Percentiles rank a stretch among this genome's conserved stretches.
phyloP scores from a whole-genome alignment of 2,888 invertebrate species.

The Tenthredo notha region DNA sequence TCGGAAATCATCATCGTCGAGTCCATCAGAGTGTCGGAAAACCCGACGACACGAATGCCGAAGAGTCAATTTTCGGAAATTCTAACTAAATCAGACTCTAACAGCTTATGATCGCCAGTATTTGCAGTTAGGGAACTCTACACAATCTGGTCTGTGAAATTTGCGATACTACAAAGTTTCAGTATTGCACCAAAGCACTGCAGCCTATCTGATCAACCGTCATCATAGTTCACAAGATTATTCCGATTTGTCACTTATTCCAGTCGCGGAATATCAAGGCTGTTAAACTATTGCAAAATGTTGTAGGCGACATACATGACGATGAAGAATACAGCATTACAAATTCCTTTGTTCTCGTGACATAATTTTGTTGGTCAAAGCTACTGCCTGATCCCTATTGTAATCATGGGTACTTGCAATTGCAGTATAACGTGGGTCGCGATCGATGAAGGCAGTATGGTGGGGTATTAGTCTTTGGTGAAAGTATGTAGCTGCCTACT shows the following conservation, averaged over 20 bases:
- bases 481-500: conserved; percentile 26
- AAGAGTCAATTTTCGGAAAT: not conserved
- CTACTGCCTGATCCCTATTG: not conserved
- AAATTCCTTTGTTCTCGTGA: not conserved
- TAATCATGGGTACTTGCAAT: conserved; percentile 11
- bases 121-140: not conserved
- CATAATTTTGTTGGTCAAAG: not conserved
- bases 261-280: not conserved
- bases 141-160: not conserved
- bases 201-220: conserved; percentile 15
- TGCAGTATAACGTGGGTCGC: conserved; percentile 11
- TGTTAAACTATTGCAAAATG: not conserved
- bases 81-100: not conserved
- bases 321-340: not conserved
- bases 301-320: not conserved
- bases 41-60: not conserved
- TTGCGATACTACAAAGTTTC: not conserved
- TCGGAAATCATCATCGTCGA: not conserved
- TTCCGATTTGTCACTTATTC: not conserved
- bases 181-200: not conserved
- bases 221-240: not conserved
- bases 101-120: not conserved
- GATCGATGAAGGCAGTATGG: not conserved
- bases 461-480: not conserved
- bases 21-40: not conserved